phyloP scores from a whole-genome alignment of 2,888 invertebrate species.

The Amitus sp. region DNA sequence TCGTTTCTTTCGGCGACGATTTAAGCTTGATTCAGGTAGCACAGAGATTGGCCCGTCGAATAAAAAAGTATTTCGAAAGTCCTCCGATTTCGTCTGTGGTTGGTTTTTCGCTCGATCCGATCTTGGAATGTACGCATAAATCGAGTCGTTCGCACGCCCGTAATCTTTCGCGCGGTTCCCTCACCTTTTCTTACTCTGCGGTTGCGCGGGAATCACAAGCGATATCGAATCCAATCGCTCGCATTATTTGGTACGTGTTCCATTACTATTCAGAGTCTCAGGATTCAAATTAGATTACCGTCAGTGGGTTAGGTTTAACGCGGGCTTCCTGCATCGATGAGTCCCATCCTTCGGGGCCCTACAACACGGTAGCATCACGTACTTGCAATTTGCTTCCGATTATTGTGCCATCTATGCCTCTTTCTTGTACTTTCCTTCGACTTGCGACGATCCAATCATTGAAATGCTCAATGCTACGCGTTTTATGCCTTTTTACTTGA shows the following conservation, averaged over 20 bases:
- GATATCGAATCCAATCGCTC: conserved; percentile 62
- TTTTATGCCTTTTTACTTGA: no score
- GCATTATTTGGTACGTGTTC: conserved; percentile 65
- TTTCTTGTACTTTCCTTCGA: no score
- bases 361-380: conserved; percentile 65
- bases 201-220: conserved; percentile 52
- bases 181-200: conserved; percentile 17
- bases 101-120: conserved; percentile 33
- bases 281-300: conserved; percentile 51
- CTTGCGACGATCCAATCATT: no score
- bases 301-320: conserved; percentile 18
- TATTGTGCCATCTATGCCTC: conserved; percentile 61
- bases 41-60: conserved; percentile 22
- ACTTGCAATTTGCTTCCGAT: conserved; percentile 65
- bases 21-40: conserved; percentile 34
- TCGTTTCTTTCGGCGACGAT: conserved; percentile 13
- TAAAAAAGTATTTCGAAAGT: conserved; percentile 21
- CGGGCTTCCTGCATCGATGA: background rate
- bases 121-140: conserved; percentile 46
- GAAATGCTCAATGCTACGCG: no score
- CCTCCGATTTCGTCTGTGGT: conserved; percentile 33
- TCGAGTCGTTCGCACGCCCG: conserved; percentile 47
- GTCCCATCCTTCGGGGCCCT: conserved; percentile 24
- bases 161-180: conserved; percentile 20
- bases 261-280: conserved; percentile 49